phyloP scores from a whole-genome alignment of 2,113 vertebrate genomes.

The Neofelis nebulosa region DNA sequence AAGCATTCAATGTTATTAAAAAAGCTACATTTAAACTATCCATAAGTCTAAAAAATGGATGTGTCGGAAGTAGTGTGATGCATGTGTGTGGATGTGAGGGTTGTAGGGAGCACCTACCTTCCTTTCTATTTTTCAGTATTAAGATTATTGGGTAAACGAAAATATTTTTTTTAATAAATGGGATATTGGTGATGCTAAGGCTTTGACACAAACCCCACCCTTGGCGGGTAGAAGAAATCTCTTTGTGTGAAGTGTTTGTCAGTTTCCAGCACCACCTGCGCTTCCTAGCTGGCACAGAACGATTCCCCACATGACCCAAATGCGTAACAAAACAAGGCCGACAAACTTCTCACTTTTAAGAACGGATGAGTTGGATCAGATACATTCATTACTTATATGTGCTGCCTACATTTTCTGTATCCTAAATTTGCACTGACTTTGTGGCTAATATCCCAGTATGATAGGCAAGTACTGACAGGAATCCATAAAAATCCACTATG shows the following conservation, averaged over 20 bases:
- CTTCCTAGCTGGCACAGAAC: slow-evolving; percentile 2
- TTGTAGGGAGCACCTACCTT: background rate
- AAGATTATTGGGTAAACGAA: slow-evolving; percentile 52
- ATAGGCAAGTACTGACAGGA: background rate
- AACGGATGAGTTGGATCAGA: background rate
- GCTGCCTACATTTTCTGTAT: background rate
- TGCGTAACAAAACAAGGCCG: slow-evolving; percentile 17
- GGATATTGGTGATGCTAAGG: slow-evolving; percentile 59
- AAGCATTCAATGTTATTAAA: slow-evolving; percentile 77
- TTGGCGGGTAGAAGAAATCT: slow-evolving; percentile 49
- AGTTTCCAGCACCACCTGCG: background rate
- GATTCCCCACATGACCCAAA: background rate
- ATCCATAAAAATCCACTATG: background rate
- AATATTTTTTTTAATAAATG: background rate
- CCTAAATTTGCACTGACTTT: background rate
- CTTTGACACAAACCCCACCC: background rate
- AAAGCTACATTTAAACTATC: slow-evolving; percentile 80
- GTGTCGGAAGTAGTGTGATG: slow-evolving; percentile 65
- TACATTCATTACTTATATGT: background rate
- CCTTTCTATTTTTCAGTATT: background rate
- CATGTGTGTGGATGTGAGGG: slow-evolving; percentile 38
- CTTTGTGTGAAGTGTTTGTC: slow-evolving; percentile 43
- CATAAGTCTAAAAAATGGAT: slow-evolving; percentile 78
- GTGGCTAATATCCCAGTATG: background rate
- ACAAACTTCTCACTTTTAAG: background rate